Conservation (phyloP, 1,140 invertebrate species). For the Drosophila erecta region DNA sequence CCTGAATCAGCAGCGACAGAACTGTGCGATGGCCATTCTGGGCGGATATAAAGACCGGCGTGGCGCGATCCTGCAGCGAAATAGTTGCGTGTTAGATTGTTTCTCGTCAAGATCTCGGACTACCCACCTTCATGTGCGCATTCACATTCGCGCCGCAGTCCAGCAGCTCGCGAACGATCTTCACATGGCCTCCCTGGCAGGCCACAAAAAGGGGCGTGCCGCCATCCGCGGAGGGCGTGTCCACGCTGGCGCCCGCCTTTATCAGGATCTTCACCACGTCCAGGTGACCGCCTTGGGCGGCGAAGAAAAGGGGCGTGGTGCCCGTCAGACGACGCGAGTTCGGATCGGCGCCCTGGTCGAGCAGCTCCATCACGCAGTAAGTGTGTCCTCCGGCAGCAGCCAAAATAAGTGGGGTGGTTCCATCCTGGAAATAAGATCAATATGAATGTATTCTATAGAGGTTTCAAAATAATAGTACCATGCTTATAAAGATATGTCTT, state of each 20-base stretch:
- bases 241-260: slow-evolving; percentile 91
- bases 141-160: slow-evolving; percentile 92
- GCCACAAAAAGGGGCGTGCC: slow-evolving; percentile 96
- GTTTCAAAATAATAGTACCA: too few relatives aligned
- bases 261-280: slow-evolving; percentile 92
- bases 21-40: slow-evolving; percentile 95
- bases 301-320: slow-evolving; percentile 96
- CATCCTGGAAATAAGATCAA: slow-evolving; percentile 89
- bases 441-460: not conserved
- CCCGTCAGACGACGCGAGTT: slow-evolving; percentile 93
- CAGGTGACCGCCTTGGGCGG: slow-evolving; percentile 94
- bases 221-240: slow-evolving; percentile 95
- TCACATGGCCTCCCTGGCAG: slow-evolving; percentile 95
- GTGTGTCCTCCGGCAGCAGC: slow-evolving; percentile 95
- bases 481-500: not conserved
- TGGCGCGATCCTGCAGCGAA: slow-evolving; percentile 91
- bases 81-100: not conserved
- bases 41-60: slow-evolving; percentile 94
- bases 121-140: slow-evolving; percentile 92
- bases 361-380: slow-evolving; percentile 93
- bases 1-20: slow-evolving; percentile 88
- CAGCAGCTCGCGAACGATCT: slow-evolving; percentile 93
- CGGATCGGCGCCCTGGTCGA: slow-evolving; percentile 95
- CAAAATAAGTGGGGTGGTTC: slow-evolving; percentile 95
- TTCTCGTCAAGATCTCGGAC: not conserved